phyloP scores from a whole-genome alignment of 2,113 vertebrate genomes.

The Ardeotis arabs region DNA sequence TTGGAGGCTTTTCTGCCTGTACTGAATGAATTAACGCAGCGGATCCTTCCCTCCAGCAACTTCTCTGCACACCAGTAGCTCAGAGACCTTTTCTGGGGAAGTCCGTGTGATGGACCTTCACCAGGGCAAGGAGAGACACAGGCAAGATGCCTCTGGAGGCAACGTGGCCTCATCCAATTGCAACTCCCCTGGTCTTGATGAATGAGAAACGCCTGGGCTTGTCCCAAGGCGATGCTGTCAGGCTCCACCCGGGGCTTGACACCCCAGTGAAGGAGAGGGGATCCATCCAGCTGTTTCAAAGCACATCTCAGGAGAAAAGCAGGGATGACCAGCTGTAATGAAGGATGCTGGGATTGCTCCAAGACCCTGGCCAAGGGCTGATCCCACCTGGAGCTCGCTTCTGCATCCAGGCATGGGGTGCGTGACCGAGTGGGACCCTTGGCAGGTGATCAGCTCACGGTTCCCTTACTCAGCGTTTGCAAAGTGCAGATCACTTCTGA shows the following conservation, averaged over 20 bases:
- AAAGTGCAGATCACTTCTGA: background rate
- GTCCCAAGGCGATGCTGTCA: accelerated
- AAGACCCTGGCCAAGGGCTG: background rate
- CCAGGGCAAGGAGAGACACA: background rate
- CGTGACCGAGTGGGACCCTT: accelerated
- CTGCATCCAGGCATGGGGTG: background rate
- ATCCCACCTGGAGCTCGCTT: background rate
- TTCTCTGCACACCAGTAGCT: background rate
- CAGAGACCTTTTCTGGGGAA: background rate
- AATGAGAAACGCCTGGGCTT: background rate
- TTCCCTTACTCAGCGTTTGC: background rate
- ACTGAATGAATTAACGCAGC: background rate
- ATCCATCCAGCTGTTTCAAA: background rate
- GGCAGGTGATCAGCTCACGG: background rate
- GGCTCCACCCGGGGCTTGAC: background rate
- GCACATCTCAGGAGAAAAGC: background rate
- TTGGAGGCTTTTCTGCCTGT: background rate
- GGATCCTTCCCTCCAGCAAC: background rate
- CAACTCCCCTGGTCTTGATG: background rate
- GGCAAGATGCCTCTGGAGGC: background rate
- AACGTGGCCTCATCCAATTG: background rate
- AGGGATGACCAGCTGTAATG: accelerated
- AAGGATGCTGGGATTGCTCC: background rate
- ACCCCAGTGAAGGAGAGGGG: background rate
- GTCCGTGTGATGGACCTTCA: accelerated